Percentiles rank a stretch among this genome's conserved stretches.
Evolutionary conservation across 2,113 vertebrate species (phyloP).

Genomic region (Peromyscus polionotus): DNA sequence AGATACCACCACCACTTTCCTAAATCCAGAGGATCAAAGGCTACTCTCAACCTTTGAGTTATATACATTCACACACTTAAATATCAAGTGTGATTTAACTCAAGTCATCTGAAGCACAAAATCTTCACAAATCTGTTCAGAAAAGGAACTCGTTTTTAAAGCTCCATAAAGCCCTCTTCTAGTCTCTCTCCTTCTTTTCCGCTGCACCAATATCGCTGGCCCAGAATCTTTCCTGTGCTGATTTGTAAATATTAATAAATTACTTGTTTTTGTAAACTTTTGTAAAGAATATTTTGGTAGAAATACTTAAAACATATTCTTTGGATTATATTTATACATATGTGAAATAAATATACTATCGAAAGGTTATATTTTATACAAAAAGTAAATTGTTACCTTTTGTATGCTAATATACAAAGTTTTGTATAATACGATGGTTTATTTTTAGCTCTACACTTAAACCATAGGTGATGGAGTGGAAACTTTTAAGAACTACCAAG

Average conservation of each 20-base stretch:
- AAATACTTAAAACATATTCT: slow-evolving; percentile 92
- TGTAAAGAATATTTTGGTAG: slow-evolving; percentile 94
- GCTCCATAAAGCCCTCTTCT: slow-evolving; percentile 59
- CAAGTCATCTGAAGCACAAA: slow-evolving; percentile 73
- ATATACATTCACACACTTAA: background rate
- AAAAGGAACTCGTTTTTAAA: slow-evolving; percentile 64
- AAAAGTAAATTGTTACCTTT: slow-evolving; percentile 91
- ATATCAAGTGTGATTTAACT: slow-evolving; percentile 68
- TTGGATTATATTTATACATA: slow-evolving; percentile 94
- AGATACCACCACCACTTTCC: background rate
- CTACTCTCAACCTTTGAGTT: slow-evolving; percentile 63
- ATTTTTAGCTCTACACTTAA: slow-evolving; percentile 89
- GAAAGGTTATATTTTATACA: slow-evolving; percentile 92
- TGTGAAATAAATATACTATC: slow-evolving; percentile 92
- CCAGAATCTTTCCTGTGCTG: slow-evolving; percentile 84
- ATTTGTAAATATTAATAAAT: slow-evolving; percentile 90
- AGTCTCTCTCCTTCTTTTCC: slow-evolving; percentile 80
- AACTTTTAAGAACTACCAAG: slow-evolving; percentile 81
- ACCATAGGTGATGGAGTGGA: slow-evolving; percentile 79
- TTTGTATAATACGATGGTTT: slow-evolving; percentile 90
- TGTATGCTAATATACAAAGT: slow-evolving; percentile 90
- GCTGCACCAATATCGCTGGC: slow-evolving; percentile 82
- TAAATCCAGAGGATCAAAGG: slow-evolving; percentile 31
- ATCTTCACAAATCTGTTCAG: slow-evolving; percentile 79
- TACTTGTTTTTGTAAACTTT: slow-evolving; percentile 94